phyloP scores from a whole-genome alignment of 2,113 vertebrate genomes.

The Callochromis pleurospilus region DNA sequence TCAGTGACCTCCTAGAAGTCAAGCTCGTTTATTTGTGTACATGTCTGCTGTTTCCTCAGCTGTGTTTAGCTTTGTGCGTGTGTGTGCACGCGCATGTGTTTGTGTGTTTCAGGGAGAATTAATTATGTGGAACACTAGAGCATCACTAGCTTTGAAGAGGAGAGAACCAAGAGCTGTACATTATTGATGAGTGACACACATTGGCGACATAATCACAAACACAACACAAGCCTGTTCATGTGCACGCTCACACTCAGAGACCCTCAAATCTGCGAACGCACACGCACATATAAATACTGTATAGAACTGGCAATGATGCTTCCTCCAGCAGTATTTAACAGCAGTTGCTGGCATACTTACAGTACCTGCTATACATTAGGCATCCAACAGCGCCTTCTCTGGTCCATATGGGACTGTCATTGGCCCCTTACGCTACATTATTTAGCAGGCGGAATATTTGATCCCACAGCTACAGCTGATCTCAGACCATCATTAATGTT shows the following conservation, averaged over 20 bases:
- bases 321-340: conserved; percentile 36
- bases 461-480: conserved; percentile 55
- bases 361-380: conserved; percentile 48
- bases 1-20: not conserved
- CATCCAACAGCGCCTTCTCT: conserved; percentile 12
- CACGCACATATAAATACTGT: not conserved
- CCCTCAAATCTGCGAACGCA: not conserved
- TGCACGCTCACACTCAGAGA: not conserved
- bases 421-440: conserved; percentile 55
- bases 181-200: conserved; percentile 76
- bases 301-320: conserved; percentile 32
- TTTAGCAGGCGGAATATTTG: conserved; percentile 66
- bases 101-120: conserved; percentile 18
- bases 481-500: conserved; percentile 59
- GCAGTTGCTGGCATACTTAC: conserved; percentile 55
- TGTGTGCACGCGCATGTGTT: not conserved
- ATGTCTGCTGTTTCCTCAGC: not conserved
- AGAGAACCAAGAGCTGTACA: conserved; percentile 56
- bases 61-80: not conserved
- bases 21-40: not conserved
- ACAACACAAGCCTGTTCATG: not conserved
- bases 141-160: conserved; percentile 65
- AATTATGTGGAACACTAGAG: conserved; percentile 68
- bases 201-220: conserved; percentile 49
- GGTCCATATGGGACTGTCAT: conserved; percentile 49